Evolutionary conservation across 2,797 vertebrate species (phyloP).

Genomic region (Siniperca obscura): DNA sequence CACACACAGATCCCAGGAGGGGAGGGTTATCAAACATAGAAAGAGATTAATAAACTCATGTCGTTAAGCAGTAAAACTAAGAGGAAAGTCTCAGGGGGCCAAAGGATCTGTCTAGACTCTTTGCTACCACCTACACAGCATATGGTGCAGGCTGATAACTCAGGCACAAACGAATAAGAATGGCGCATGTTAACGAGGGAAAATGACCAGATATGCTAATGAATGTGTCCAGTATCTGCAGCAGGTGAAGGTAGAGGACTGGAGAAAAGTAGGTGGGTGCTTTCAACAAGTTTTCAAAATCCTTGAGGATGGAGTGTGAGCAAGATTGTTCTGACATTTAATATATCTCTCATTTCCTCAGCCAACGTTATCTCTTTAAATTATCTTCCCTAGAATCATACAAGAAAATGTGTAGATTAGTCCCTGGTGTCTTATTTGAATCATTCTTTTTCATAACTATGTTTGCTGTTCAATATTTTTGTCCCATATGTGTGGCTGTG

Average conservation of each 20-base stretch:
- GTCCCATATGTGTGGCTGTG: conserved; percentile 35
- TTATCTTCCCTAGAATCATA: background rate
- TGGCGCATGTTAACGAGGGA: conserved; percentile 54
- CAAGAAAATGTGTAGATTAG: background rate
- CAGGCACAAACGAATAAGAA: conserved; percentile 42
- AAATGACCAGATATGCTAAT: conserved; percentile 65
- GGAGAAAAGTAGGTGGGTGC: conserved; percentile 8
- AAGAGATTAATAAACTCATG: conserved; percentile 53
- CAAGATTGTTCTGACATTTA: conserved; percentile 40
- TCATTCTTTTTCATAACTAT: conserved; percentile 26
- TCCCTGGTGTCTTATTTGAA: conserved; percentile 32
- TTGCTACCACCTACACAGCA: conserved; percentile 66
- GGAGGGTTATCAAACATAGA: conserved; percentile 52
- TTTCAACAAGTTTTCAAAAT: conserved; percentile 32
- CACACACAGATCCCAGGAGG: background rate
- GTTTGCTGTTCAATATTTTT: conserved; percentile 46
- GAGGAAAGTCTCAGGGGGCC: conserved; percentile 48
- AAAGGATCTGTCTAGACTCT: conserved; percentile 56
- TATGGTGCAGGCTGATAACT: conserved; percentile 67
- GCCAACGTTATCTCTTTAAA: conserved; percentile 33
- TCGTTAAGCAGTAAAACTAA: conserved; percentile 56
- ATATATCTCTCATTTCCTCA: conserved; percentile 38
- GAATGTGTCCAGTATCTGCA: conserved; percentile 20
- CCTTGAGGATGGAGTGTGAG: conserved; percentile 14
- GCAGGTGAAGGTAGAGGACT: conserved; percentile 16